Evolutionary conservation across 2,113 vertebrate genomes (phyloP).

Genomic region (Thermophis baileyi): DNA sequence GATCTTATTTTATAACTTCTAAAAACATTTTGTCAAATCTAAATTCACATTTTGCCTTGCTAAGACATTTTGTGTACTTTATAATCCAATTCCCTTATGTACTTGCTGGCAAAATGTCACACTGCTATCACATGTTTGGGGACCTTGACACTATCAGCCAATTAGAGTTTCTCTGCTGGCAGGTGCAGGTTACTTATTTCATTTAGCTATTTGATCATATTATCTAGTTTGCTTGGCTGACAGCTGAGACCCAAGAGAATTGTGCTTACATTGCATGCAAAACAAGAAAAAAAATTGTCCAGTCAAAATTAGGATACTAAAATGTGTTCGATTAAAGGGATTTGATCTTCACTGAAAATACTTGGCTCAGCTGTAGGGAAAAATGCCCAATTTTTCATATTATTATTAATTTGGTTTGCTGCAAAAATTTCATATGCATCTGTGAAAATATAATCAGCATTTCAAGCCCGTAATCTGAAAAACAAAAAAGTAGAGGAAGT

Average conservation of each 20-base stretch:
- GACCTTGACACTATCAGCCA: not conserved
- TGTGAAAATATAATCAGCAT: not conserved
- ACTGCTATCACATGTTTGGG: not conserved
- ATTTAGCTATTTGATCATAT: conserved; percentile 10
- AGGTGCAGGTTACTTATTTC: conserved; percentile 4
- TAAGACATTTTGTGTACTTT: not conserved
- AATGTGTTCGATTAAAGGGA: not conserved
- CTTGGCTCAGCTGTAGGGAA: conserved; percentile 13
- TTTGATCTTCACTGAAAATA: not conserved
- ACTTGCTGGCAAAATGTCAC: not conserved
- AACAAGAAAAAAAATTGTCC: not conserved
- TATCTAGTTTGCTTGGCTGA: conserved; percentile 3
- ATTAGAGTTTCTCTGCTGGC: not conserved
- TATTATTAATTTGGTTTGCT: not conserved
- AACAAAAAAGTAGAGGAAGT: not conserved
- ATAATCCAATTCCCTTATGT: not conserved
- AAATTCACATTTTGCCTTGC: not conserved
- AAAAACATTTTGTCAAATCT: not conserved
- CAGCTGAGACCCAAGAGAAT: not conserved
- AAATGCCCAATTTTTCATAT: conserved; percentile 5
- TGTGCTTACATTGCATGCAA: not conserved
- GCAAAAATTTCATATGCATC: conserved; percentile 4
- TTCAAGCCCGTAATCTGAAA: not conserved
- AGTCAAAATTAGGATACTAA: conserved; percentile 12
- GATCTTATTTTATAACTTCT: not conserved